Evolutionary conservation across 2,113 vertebrate species (phyloP).

Genomic region (Tyrannus savana): DNA sequence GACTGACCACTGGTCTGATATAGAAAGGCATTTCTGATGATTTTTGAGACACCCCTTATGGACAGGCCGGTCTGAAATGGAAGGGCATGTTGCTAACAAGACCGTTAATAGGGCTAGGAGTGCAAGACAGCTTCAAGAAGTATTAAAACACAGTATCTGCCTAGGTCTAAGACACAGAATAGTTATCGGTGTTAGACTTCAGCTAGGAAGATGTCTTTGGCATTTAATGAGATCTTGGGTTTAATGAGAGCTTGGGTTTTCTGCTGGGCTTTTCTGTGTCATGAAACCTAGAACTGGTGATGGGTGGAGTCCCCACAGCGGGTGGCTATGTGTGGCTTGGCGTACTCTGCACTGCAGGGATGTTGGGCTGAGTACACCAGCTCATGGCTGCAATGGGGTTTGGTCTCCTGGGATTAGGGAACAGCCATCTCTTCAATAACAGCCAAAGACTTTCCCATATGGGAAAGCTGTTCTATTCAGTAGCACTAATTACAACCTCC

Average conservation of each 20-base stretch:
- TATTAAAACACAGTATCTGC: background rate
- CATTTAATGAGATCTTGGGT: background rate
- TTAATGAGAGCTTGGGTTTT: background rate
- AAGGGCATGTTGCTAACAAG: background rate
- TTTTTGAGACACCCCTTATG: background rate
- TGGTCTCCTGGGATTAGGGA: background rate
- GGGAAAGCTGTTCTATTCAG: background rate
- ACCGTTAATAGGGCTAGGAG: background rate
- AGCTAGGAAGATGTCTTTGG: background rate
- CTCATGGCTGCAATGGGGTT: background rate
- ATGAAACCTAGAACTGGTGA: background rate
- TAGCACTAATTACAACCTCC: background rate
- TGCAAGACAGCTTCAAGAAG: background rate
- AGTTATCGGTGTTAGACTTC: background rate
- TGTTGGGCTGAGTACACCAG: background rate
- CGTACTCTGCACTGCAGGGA: background rate
- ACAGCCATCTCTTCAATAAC: background rate
- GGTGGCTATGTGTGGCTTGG: rapidly evolving
- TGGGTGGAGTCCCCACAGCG: background rate
- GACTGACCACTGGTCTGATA: background rate
- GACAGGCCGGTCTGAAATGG: background rate
- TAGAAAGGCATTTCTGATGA: background rate
- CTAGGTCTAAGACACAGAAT: background rate
- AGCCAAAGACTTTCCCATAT: background rate
- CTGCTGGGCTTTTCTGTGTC: background rate